Percentiles rank a stretch among this genome's conserved stretches.
These are phyloP conservation scores for Sebastes cheni DNA, from an alignment of 2,797 vertebrate genomes.

Conservation along the genomic window DNA sequence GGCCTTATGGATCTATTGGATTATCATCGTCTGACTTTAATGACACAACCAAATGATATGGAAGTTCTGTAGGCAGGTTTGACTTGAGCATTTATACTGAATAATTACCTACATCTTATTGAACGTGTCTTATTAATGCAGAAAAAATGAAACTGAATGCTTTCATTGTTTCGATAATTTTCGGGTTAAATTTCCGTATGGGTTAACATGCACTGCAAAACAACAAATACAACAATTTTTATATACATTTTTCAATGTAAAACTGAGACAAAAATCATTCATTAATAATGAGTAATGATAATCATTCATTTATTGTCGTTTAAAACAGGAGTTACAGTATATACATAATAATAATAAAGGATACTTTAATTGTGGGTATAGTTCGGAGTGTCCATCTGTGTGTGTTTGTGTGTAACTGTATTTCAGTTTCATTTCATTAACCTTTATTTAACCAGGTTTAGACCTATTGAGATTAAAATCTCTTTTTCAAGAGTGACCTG, in stretches of 20 bases:
- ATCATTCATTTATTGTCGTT: not conserved
- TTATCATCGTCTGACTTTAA: not conserved
- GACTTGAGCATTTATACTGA: not conserved
- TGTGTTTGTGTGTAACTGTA: not conserved
- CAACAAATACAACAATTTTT: not conserved
- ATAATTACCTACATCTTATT: not conserved
- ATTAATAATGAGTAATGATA: not conserved
- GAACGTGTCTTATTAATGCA: not conserved
- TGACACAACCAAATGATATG: not conserved
- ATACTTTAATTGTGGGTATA: not conserved
- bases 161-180: not conserved
- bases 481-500: too few relatives aligned
- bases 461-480: too few relatives aligned
- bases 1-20: not conserved
- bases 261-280: not conserved
- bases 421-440: conserved; percentile 34
- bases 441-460: too few relatives aligned
- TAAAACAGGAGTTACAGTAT: not conserved
- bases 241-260: not conserved
- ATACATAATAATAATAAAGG: conserved; percentile 23
- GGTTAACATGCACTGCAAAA: not conserved
- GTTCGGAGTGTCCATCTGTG: conserved; percentile 6
- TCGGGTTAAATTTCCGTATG: not conserved
- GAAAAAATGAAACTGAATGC: not conserved
- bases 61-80: not conserved